A percentile compares a stretch with the other conserved stretches of the same genome.
Conservation (phyloP, 2,797 vertebrate genomes). For the Micromesistius poutassou region DNA sequence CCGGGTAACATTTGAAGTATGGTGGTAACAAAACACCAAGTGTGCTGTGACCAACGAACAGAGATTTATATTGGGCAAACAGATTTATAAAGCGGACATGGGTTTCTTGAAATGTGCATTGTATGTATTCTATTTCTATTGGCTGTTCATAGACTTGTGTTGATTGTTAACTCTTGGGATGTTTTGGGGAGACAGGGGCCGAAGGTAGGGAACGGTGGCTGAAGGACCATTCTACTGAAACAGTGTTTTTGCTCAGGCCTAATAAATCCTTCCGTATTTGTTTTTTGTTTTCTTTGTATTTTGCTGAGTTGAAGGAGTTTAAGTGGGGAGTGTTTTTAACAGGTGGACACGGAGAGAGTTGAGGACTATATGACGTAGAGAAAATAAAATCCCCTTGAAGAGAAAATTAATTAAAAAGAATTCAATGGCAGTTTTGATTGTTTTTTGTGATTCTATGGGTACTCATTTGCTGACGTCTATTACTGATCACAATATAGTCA, state of each 20-base stretch:
- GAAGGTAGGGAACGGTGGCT: slow-evolving; percentile 33
- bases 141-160: slow-evolving; percentile 71
- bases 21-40: slow-evolving; percentile 51
- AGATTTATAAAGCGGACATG: slow-evolving; percentile 56
- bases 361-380: slow-evolving; percentile 74
- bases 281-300: slow-evolving; percentile 55
- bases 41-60: slow-evolving; percentile 61
- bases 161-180: slow-evolving; percentile 68
- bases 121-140: slow-evolving; percentile 72
- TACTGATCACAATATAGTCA: background rate
- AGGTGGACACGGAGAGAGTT: slow-evolving; percentile 54
- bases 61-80: slow-evolving; percentile 53
- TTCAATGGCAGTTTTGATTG: slow-evolving; percentile 56
- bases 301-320: slow-evolving; percentile 63
- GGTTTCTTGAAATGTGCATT: slow-evolving; percentile 66
- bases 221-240: slow-evolving; percentile 67
- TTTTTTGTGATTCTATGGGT: slow-evolving; percentile 39
- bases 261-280: slow-evolving; percentile 65
- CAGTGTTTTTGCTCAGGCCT: slow-evolving; percentile 74
- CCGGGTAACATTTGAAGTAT: slow-evolving; percentile 22
- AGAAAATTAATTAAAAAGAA: slow-evolving; percentile 66
- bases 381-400: slow-evolving; percentile 74
- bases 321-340: slow-evolving; percentile 61
- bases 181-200: slow-evolving; percentile 48
- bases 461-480: background rate